Evolutionary conservation across 1,140 invertebrate genomes (phyloP).

Genomic region (Lepidurus apus): DNA sequence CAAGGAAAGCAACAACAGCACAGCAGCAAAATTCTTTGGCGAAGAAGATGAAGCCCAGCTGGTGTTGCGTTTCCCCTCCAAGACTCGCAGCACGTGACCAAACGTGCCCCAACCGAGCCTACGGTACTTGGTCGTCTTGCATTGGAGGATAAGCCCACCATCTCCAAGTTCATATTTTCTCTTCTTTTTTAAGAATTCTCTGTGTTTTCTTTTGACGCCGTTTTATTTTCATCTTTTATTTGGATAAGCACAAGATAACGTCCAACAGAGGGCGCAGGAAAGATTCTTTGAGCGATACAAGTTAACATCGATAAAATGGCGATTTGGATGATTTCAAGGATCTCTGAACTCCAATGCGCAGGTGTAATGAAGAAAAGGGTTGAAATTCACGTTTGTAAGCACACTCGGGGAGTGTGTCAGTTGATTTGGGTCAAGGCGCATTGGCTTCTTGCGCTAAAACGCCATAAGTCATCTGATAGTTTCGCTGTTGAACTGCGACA

Average conservation of each 20-base stretch:
- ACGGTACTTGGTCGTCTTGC: not conserved
- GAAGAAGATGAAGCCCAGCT: not conserved
- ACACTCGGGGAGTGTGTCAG: not conserved
- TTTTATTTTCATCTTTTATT: slow-evolving; percentile 4
- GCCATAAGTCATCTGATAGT: not conserved
- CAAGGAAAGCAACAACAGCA: not conserved
- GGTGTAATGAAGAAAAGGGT: not conserved
- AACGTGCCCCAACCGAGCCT: not conserved
- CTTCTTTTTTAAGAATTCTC: not conserved
- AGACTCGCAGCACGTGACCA: not conserved
- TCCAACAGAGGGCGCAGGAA: not conserved
- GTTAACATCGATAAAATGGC: too few species aligned
- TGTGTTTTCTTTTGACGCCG: not conserved
- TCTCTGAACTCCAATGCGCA: too few species aligned
- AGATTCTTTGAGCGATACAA: not conserved
- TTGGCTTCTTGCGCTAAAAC: not conserved
- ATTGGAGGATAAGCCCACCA: not conserved
- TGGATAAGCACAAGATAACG: slow-evolving; percentile 14
- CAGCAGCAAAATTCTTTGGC: not conserved
- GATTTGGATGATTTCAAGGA: too few species aligned
- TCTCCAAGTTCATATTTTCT: slow-evolving; percentile 4
- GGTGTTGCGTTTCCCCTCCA: not conserved
- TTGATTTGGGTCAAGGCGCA: not conserved
- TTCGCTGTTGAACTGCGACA: not conserved
- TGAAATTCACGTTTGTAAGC: not conserved